Conservation (phyloP, 2,888 invertebrate species). For the Phytoseiulus persimilis region DNA sequence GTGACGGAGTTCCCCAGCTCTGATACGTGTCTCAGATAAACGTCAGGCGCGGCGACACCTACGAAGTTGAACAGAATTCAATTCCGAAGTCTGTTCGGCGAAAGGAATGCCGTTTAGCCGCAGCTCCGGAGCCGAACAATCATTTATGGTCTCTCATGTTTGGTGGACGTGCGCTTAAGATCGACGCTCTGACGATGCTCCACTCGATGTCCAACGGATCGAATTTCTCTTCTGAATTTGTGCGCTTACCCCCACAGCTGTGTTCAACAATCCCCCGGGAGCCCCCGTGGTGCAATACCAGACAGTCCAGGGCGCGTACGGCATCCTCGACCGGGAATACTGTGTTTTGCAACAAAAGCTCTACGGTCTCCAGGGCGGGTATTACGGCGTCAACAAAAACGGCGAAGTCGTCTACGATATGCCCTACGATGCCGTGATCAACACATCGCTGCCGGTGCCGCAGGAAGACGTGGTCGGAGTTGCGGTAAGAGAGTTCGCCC, state of each 20-base stretch:
- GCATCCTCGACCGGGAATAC: slow-evolving; percentile 23
- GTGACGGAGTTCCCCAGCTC: no score
- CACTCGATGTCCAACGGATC: no score
- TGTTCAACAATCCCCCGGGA: slow-evolving; percentile 20
- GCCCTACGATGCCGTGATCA: slow-evolving; percentile 37
- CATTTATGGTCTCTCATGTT: no score
- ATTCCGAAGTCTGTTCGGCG: no score
- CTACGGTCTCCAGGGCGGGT: slow-evolving; percentile 14
- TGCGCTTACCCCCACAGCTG: background rate
- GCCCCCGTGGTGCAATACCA: slow-evolving; percentile 24
- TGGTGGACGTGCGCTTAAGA: no score
- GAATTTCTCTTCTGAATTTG: background rate
- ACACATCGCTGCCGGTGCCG: slow-evolving; percentile 16
- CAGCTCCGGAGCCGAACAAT: no score
- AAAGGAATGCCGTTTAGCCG: no score
- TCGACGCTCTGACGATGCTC: no score
- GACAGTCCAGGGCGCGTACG: slow-evolving; percentile 23
- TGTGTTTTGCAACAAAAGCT: slow-evolving; percentile 33
- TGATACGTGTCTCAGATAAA: no score
- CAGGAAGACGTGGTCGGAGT: background rate
- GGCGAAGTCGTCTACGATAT: slow-evolving; percentile 32
- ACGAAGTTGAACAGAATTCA: no score
- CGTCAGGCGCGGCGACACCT: no score
- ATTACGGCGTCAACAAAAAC: slow-evolving; percentile 33
- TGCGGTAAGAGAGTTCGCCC: background rate